Base-by-base conservation (phyloP, 2,888 invertebrate genomes). In the Drosophila hamatofila region DNA sequence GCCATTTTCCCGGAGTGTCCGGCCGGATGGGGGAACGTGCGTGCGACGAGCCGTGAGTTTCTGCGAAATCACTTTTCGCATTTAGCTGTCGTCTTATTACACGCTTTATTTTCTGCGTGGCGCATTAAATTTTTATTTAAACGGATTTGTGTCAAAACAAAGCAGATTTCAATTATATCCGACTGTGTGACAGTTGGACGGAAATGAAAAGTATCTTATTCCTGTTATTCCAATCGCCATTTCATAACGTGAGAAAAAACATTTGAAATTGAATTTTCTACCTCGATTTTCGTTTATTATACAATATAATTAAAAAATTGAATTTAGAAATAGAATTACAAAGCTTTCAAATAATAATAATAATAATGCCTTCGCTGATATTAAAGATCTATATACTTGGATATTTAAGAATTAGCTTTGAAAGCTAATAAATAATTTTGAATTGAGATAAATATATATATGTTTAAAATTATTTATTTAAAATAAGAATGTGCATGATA, bases 21-120 rank as follows among this genome's bases (percentile, higher is more conserved):
- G 18, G 27, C 39, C 54, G 62, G 60, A 55, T 44, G 39, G n/a
- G n/a, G 11, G 16, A n/a, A 48, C 57, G 71, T 75, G 78, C 73
- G 85, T 66, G 67, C 82, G 46, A 25, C 46, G 66, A 12, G 51
- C 64, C 77, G 68, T 75, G 39, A 79, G 73, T 73, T 77, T 67
- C 65, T 51, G n/a, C 37, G 42, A 77, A 85, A 80, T 70, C 64
- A 57, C 46, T 55, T 65, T 59, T 6, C n/a, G 18, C n/a, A 49
- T 49, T 42, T 39, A 25, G 35, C 16, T 25, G 11, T 44, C 44
- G 12, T 49, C 54, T 60, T 59, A 54, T 65, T 23, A 37, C 46
- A 33, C 33, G 55, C 35, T n/a, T n/a, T 25, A 16, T 64, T 64
- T 12, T 35, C 41, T 41, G 30, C 21, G 52, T 27, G 56, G 46